phyloP scores from a whole-genome alignment of 2,888 invertebrate genomes.

The Tetragonula carbonaria region DNA sequence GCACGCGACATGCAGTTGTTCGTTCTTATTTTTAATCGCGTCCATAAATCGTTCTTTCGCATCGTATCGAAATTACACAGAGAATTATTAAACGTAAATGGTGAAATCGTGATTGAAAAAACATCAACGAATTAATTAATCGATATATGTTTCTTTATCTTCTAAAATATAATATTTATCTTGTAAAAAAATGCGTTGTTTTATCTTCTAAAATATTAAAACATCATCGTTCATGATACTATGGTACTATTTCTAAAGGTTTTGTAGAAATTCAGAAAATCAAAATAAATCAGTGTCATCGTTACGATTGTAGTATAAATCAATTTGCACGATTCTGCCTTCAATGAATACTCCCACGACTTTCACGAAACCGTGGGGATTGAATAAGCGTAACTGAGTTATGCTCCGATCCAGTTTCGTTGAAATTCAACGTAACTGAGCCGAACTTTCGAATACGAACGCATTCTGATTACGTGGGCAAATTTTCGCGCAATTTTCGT shows the following conservation, averaged over 20 bases:
- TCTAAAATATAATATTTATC: too few species aligned
- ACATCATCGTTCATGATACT: too few species aligned
- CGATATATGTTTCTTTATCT: too few species aligned
- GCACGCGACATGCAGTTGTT: conserved; percentile 64
- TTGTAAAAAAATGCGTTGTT: too few species aligned
- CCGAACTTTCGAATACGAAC: conserved; percentile 41
- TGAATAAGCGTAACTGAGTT: conserved; percentile 23
- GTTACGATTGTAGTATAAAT: neutral
- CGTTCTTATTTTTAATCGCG: conserved; percentile 59
- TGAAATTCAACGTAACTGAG: conserved; percentile 10
- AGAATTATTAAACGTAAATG: neutral
- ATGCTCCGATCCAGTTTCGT: conserved; percentile 7
- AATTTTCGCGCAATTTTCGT: conserved; percentile 33
- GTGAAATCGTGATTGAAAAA: neutral
- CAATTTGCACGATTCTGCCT: neutral
- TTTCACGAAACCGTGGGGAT: neutral
- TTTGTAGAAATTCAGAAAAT: neutral
- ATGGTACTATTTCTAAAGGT: too few species aligned
- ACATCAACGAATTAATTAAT: conserved; percentile 3
- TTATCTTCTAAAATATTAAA: too few species aligned
- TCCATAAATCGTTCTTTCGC: conserved; percentile 23
- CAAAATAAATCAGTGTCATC: neutral
- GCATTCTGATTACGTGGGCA: conserved; percentile 44
- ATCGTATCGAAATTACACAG: neutral
- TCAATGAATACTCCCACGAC: neutral